These are phyloP conservation scores for Mesochorus sp. DNA, from an alignment of 2,888 invertebrate genomes.

Conservation along the genomic window DNA sequence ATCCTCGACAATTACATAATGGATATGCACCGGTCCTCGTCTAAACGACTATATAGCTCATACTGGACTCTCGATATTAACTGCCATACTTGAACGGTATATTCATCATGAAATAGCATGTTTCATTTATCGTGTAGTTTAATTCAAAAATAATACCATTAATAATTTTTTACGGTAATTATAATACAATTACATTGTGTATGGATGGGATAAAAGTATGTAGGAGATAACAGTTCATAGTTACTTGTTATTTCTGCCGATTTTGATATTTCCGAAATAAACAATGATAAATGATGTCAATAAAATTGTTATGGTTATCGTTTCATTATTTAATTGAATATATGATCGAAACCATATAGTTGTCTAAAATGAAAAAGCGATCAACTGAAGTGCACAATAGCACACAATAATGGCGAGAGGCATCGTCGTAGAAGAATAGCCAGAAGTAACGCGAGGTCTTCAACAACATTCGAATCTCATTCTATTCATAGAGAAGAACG, in stretches of 20 bases:
- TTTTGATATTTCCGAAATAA: too few relatives aligned
- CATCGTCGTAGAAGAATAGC: slow-evolving; percentile 38
- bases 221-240: too few relatives aligned
- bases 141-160: neutral
- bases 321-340: neutral
- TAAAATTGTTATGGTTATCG: neutral
- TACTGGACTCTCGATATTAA: slow-evolving; percentile 42
- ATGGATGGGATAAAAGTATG: neutral
- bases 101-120: neutral
- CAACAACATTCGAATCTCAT: slow-evolving; percentile 39
- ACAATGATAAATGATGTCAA: too few relatives aligned
- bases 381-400: neutral
- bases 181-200: neutral
- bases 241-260: too few relatives aligned
- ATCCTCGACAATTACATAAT: slow-evolving; percentile 79
- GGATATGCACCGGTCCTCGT: slow-evolving; percentile 66
- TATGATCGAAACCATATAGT: neutral
- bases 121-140: slow-evolving; percentile 3
- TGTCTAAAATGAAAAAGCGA: neutral
- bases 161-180: neutral
- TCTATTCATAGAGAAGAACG: slow-evolving; percentile 51
- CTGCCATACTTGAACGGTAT: neutral
- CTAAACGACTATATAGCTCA: slow-evolving; percentile 37
- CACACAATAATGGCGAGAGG: too few relatives aligned
- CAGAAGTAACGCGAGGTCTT: slow-evolving; percentile 25